Conservation (phyloP, 2,797 vertebrate genomes). For the Craterocephalus amniculus region DNA sequence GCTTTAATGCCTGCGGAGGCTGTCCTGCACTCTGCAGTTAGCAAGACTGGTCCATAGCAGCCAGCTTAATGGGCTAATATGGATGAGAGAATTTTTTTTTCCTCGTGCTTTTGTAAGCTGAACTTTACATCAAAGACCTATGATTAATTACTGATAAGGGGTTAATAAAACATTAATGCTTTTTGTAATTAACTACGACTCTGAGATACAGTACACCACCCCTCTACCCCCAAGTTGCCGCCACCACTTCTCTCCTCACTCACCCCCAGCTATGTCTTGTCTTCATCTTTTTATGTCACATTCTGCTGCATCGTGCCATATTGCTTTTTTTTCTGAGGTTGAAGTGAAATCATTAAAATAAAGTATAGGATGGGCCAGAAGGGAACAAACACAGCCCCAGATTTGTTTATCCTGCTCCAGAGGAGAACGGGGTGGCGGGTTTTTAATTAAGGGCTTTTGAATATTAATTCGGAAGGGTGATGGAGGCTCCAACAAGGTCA, state of each 20-base stretch:
- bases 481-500: slow-evolving; percentile 82
- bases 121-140: slow-evolving; percentile 89
- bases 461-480: slow-evolving; percentile 84
- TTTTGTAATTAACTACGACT: slow-evolving; percentile 87
- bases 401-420: slow-evolving; percentile 80
- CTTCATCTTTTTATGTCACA: slow-evolving; percentile 82
- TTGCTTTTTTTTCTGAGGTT: slow-evolving; percentile 65
- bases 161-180: slow-evolving; percentile 89
- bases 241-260: slow-evolving; percentile 69
- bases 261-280: slow-evolving; percentile 82
- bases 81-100: slow-evolving; percentile 79
- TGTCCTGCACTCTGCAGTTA: slow-evolving; percentile 80
- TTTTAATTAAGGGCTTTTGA: slow-evolving; percentile 83
- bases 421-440: slow-evolving; percentile 73
- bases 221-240: slow-evolving; percentile 45
- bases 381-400: slow-evolving; percentile 81
- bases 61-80: slow-evolving; percentile 79
- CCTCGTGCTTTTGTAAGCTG: slow-evolving; percentile 82
- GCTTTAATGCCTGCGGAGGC: slow-evolving; percentile 82
- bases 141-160: slow-evolving; percentile 93
- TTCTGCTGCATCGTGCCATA: slow-evolving; percentile 78
- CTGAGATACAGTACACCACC: slow-evolving; percentile 71
- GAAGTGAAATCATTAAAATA: slow-evolving; percentile 83
- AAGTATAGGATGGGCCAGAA: slow-evolving; percentile 80
- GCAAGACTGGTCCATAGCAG: slow-evolving; percentile 74